A percentile compares a stretch with the other conserved stretches of the same genome.
Conservation (phyloP, 37 sponge, comb jelly and placozoan species). For the Crambe crambe region DNA sequence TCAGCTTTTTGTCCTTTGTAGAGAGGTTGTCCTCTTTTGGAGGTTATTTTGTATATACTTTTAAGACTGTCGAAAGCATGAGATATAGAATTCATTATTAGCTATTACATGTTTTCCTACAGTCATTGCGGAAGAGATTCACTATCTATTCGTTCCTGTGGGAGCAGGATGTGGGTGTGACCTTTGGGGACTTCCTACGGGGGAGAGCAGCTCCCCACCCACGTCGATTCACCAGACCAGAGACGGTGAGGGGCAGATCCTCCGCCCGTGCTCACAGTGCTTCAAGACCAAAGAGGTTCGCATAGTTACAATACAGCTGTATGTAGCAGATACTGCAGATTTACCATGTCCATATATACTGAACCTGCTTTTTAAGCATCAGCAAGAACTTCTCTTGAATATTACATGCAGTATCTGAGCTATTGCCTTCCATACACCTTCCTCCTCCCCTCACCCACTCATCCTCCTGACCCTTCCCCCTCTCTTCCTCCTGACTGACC, state of each 20-base stretch:
- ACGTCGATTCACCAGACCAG: constrained; percentile 50
- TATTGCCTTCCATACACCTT: neutral
- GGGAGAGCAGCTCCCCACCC: constrained; percentile 58
- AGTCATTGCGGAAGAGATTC: constrained; percentile 68
- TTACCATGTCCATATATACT: neutral
- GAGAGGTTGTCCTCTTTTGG: no score
- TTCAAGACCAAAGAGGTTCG: constrained; percentile 32
- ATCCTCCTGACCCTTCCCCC: constrained; percentile 1
- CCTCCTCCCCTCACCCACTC: neutral
- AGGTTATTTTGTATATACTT: no score
- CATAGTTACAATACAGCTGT: neutral
- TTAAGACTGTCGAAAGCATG: no score
- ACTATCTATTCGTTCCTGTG: constrained; percentile 70
- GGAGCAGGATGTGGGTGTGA: constrained; percentile 73
- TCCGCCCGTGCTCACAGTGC: constrained; percentile 43
- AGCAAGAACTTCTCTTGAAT: no score
- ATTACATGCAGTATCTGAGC: no score
- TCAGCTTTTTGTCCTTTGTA: no score
- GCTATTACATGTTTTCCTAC: neutral
- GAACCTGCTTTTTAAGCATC: neutral
- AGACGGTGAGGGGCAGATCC: constrained; percentile 61
- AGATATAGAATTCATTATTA: no score
- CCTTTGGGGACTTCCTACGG: constrained; percentile 67
- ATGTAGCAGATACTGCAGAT: neutral
- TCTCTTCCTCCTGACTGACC: neutral